phyloP scores from a whole-genome alignment of 2,113 vertebrate species.

The Mohoua ochrocephala region DNA sequence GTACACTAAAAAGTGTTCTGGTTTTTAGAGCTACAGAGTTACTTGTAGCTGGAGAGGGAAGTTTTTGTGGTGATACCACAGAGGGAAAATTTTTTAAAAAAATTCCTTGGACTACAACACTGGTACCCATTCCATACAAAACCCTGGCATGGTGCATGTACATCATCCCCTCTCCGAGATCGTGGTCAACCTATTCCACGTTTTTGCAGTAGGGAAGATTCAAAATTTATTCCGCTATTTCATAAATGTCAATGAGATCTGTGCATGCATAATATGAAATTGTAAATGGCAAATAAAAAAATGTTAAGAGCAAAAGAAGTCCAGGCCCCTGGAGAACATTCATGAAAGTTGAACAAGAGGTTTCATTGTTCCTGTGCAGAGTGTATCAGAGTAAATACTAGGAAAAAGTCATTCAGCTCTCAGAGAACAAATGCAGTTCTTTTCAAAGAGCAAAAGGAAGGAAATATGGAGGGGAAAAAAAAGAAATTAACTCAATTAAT shows the following conservation, averaged over 20 bases:
- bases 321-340: background rate
- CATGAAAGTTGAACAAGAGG: background rate
- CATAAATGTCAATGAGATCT: background rate
- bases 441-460: background rate
- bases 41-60: background rate
- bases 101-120: background rate
- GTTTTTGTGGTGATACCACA: background rate
- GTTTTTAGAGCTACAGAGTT: background rate
- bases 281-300: background rate
- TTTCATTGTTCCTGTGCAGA: background rate
- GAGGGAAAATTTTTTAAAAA: background rate
- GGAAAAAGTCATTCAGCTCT: background rate
- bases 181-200: fast-evolving
- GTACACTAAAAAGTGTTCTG: background rate
- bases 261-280: background rate
- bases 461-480: background rate
- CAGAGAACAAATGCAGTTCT: background rate
- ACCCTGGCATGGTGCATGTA: fast-evolving
- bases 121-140: background rate
- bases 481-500: background rate
- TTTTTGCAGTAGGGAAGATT: background rate
- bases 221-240: background rate
- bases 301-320: background rate
- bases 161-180: fast-evolving
- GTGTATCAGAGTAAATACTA: background rate